phyloP scores from a whole-genome alignment of 2,888 invertebrate species.

The Cinara cedri region DNA sequence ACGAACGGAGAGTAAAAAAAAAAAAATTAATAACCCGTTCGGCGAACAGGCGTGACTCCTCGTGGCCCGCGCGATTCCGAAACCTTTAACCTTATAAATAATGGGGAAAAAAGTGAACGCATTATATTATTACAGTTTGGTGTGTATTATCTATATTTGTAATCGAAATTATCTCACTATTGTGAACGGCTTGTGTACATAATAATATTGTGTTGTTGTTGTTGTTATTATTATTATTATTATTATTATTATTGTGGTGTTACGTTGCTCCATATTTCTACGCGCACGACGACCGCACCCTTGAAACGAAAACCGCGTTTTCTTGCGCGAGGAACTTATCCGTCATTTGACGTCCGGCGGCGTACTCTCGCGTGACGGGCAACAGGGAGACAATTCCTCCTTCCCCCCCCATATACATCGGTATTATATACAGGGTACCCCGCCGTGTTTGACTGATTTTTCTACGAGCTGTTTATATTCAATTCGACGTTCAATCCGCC shows the following conservation, averaged over 20 bases:
- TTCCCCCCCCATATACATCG: too few species aligned
- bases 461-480: too few species aligned
- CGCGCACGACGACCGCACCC: neutral
- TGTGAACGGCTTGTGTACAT: neutral
- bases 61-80: conserved; percentile 1
- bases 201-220: too few species aligned
- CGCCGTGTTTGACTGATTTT: too few species aligned
- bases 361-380: too few species aligned
- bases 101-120: conserved; percentile 42
- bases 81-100: conserved; percentile 38
- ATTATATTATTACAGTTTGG: conserved; percentile 19
- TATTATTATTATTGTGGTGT: neutral
- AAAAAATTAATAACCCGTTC: neutral
- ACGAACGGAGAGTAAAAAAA: neutral
- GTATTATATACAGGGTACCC: too few species aligned
- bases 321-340: too few species aligned
- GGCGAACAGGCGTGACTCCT: conserved; percentile 26
- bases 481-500: too few species aligned
- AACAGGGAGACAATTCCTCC: too few species aligned
- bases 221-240: neutral
- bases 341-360: too few species aligned
- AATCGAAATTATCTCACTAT: conserved; percentile 11
- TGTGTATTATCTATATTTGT: conserved; percentile 21
- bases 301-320: too few species aligned
- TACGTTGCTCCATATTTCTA: conserved; percentile 6